Base-by-base conservation (phyloP, 2,797 vertebrate genomes). In the Enteromius viviparus region DNA sequence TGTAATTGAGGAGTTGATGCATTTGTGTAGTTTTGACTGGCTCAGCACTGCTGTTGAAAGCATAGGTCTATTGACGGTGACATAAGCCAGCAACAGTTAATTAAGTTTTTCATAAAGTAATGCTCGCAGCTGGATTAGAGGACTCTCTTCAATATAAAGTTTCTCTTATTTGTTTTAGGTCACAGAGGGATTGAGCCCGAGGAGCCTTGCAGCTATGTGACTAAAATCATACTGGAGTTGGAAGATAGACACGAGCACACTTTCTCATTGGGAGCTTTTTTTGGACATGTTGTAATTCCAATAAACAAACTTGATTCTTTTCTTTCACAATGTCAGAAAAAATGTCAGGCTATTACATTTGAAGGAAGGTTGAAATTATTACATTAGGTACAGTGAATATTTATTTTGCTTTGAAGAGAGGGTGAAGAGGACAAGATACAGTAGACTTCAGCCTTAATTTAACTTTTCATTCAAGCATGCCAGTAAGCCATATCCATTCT, bases 31-130 rank as follows among this genome's bases (percentile, higher is more conserved):
- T 62, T 71, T 83, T 62, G 75, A 78, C 82, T 53, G 53, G 75
- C 66, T 83, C 72, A 70, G 83, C 86, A 72, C 76, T 47, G 66
- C 47, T 10, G 53, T 69, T 74, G 51, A 58, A 87, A 58, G 58
- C 47, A 79, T 71, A 60, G 78, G 74, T 87, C 81, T 84, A 51
- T 75, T 84, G 76, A 21, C 37, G 34, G 19, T 21, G 58, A 75
- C 55, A 77, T 76, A 74, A 86, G 53, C 78, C 77, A 81, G 85
- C 49, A 86, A 85, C 69, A 84, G 74, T 84, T 88, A 86, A 88
- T 88, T 86, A 85, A 88, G 78, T 86, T 85, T 81, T 83, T 83
- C 77, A 83, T 83, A 84, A 81, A 84, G 83, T 87, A 66, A 85
- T 84, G 75, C 71, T 82, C 40, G 40, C 19, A 58, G 82, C 53